phyloP scores from a whole-genome alignment of 2,797 vertebrate species.

The Acropternis orthonyx region DNA sequence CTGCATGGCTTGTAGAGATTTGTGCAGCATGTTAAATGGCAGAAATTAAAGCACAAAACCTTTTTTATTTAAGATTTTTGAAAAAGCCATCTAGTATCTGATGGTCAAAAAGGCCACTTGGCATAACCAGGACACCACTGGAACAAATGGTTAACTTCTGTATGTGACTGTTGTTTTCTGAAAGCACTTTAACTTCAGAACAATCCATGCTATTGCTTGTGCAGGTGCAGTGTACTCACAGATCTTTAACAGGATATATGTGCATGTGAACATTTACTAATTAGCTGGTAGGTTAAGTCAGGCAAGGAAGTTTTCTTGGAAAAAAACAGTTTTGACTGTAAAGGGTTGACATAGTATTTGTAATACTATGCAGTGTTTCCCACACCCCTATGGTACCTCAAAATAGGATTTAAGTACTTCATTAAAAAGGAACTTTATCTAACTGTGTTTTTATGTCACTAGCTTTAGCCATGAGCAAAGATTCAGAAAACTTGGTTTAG shows the following conservation, averaged over 20 bases:
- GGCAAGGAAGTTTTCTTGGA: neutral
- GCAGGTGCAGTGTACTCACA: accelerated
- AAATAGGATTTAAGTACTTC: neutral
- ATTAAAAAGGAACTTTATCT: neutral
- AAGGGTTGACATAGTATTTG: neutral
- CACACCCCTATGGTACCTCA: neutral
- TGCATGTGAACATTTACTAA: neutral
- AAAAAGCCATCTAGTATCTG: neutral
- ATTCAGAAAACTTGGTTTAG: neutral
- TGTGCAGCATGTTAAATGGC: neutral
- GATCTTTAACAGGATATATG: neutral
- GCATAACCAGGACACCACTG: neutral
- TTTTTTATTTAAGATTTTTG: neutral
- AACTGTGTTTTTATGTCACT: neutral
- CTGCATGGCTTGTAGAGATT: neutral
- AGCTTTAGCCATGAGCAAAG: neutral
- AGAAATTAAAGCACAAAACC: neutral
- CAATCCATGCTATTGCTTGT: accelerated
- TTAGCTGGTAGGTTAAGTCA: neutral
- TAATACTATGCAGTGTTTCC: neutral
- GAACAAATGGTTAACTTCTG: neutral
- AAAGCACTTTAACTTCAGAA: neutral
- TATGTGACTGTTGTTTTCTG: neutral
- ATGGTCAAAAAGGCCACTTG: neutral
- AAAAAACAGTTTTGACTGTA: neutral